phyloP scores from a whole-genome alignment of 1,140 invertebrate genomes.

The Hirudo medicinalis region DNA sequence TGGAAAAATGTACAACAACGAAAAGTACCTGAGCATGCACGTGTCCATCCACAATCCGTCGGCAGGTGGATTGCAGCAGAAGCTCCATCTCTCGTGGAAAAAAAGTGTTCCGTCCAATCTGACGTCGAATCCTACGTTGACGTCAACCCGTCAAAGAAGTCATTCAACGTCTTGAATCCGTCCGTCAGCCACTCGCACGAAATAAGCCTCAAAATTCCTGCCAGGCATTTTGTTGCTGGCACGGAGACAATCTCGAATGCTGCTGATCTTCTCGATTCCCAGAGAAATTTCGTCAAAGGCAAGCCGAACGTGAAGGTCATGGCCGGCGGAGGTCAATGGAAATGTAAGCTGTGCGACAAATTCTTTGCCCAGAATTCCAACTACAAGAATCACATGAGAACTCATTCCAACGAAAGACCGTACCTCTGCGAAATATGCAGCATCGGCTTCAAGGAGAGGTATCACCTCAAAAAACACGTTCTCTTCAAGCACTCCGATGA shows the following conservation, averaged over 20 bases:
- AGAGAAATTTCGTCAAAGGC: too few species aligned
- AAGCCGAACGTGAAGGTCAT: too few species aligned
- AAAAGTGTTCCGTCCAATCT: not conserved
- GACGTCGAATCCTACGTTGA: not conserved
- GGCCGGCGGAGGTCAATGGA: constrained; percentile 1
- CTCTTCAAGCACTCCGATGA: constrained; percentile 16
- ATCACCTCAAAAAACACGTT: constrained; percentile 17
- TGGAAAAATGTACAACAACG: constrained; percentile 11
- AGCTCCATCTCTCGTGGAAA: not conserved
- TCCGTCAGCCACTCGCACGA: too few species aligned
- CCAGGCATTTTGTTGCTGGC: too few species aligned
- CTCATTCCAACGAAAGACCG: constrained; percentile 16
- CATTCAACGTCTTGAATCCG: too few species aligned
- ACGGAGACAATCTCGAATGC: too few species aligned
- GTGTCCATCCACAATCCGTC: constrained; percentile 13
- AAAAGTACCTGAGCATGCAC: constrained; percentile 19
- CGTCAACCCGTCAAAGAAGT: too few species aligned
- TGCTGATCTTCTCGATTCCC: too few species aligned
- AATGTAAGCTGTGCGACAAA: constrained; percentile 15
- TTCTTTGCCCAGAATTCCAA: constrained; percentile 18
- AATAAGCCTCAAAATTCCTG: too few species aligned
- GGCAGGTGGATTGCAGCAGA: not conserved
- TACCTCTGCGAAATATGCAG: constrained; percentile 16
- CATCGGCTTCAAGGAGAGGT: constrained; percentile 19
- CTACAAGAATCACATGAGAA: constrained; percentile 18